Percentiles rank a stretch among this genome's conserved stretches.
Conservation (phyloP, 2,113 vertebrate species). For the Anguilla japonica region DNA sequence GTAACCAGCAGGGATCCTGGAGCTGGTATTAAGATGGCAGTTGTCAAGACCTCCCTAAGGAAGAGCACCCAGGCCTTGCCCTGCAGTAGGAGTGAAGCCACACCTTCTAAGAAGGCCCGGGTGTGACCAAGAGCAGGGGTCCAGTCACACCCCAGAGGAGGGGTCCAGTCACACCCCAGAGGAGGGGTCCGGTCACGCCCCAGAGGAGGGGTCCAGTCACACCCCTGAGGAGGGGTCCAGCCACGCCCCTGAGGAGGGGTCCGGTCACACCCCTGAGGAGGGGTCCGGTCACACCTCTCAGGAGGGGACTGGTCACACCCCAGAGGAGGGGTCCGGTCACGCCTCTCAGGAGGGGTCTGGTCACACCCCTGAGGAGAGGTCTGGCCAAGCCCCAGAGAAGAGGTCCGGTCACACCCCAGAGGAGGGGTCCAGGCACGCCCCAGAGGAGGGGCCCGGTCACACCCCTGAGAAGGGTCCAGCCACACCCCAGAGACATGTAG, state of each 20-base stretch:
- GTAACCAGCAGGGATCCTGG: conserved; percentile 5
- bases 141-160: not conserved
- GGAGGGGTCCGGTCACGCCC: not conserved
- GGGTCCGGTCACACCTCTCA: not conserved
- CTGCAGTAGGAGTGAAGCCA: not conserved
- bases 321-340: not conserved
- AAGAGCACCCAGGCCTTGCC: conserved; percentile 6
- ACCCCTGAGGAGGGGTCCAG: not conserved
- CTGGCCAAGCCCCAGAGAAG: not conserved
- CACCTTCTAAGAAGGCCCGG: not conserved
- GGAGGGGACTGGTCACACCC: not conserved
- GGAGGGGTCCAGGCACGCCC: not conserved
- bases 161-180: not conserved
- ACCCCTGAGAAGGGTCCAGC: not conserved
- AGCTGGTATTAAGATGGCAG: conserved; percentile 16
- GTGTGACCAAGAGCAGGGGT: not conserved
- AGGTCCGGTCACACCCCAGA: not conserved
- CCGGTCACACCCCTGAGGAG: not conserved
- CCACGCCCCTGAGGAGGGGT: not conserved
- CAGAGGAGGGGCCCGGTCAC: not conserved
- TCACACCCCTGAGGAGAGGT: not conserved
- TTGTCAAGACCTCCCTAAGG: conserved; percentile 24
- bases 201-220: not conserved
- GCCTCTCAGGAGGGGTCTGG: not conserved
- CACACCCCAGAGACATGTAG: not conserved